These are phyloP conservation scores for Ambastaia sidthimunki DNA, from an alignment of 2,797 vertebrate species.

Conservation along the genomic window DNA sequence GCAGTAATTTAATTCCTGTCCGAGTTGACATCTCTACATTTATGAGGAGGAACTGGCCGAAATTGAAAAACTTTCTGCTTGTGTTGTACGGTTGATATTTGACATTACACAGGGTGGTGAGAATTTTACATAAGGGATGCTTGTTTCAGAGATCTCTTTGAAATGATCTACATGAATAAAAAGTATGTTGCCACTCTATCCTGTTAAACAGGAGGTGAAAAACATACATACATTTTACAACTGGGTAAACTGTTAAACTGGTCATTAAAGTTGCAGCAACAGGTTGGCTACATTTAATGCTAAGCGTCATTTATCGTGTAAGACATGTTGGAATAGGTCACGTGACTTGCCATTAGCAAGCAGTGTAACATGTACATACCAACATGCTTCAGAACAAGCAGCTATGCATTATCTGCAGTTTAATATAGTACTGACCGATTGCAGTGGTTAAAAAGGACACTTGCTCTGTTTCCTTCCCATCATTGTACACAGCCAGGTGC, in stretches of 20 bases:
- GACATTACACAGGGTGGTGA: not conserved
- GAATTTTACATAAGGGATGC: not conserved
- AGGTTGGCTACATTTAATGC: not conserved
- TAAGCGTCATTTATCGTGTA: too few species aligned
- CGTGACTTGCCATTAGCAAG: too few species aligned
- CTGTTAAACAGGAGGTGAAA: not conserved
- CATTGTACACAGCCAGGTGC: slow-evolving; percentile 98
- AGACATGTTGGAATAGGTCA: too few species aligned
- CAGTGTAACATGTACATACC: too few species aligned
- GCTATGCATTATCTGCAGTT: too few species aligned
- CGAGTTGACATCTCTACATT: not conserved
- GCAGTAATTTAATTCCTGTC: not conserved
- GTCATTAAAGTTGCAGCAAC: not conserved
- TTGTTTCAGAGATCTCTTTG: not conserved
- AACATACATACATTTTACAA: not conserved
- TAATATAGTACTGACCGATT: slow-evolving; percentile 83
- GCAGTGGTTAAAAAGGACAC: slow-evolving; percentile 95
- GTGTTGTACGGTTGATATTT: not conserved
- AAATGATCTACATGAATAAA: not conserved
- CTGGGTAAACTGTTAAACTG: not conserved
- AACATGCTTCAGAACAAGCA: too few species aligned
- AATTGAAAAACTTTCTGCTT: not conserved
- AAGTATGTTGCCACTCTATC: not conserved
- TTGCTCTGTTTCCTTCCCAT: slow-evolving; percentile 93
- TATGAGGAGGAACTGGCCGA: not conserved